Percentiles rank a stretch among this genome's conserved stretches.
Conservation (phyloP, 2,113 vertebrate species). For the Pelusios castaneus region DNA sequence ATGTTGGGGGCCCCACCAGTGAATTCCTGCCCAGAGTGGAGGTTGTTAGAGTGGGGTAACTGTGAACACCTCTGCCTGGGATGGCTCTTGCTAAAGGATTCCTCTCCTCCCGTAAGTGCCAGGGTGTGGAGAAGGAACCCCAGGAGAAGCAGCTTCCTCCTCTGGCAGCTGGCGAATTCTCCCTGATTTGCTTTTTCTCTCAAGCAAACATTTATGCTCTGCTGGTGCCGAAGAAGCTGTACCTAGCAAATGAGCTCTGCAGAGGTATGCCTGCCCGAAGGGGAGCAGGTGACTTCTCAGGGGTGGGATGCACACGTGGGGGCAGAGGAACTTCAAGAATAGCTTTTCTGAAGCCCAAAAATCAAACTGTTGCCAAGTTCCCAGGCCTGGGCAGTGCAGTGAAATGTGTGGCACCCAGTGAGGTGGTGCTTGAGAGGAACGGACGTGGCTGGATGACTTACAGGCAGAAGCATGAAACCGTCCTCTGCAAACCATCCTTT, state of each 20-base stretch:
- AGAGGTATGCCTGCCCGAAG: background rate
- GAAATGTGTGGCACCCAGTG: slow-evolving; percentile 55
- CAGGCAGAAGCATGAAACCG: too few species aligned
- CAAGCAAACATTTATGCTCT: slow-evolving; percentile 41
- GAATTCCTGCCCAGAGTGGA: too few species aligned
- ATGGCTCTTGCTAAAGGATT: background rate
- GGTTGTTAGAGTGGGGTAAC: too few species aligned
- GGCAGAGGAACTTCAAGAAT: slow-evolving; percentile 35
- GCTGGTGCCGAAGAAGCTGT: slow-evolving; percentile 48
- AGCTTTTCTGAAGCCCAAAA: slow-evolving; percentile 12
- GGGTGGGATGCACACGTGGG: slow-evolving; percentile 33
- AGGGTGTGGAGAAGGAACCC: background rate
- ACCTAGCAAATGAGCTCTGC: slow-evolving; percentile 39
- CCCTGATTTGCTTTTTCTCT: background rate
- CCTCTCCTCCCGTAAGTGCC: background rate
- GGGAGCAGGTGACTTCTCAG: slow-evolving; percentile 52
- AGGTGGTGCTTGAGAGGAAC: too few species aligned
- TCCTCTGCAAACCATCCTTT: too few species aligned
- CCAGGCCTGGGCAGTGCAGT: slow-evolving; percentile 43
- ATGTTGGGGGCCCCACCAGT: too few species aligned
- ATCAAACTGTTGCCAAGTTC: slow-evolving; percentile 61
- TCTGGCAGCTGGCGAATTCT: background rate
- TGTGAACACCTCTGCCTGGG: too few species aligned
- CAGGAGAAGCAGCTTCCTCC: background rate
- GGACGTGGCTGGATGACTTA: too few species aligned